A percentile compares a stretch with the other conserved stretches of the same genome.
Conservation (phyloP, 2,888 invertebrate genomes). For the Orgyia antiqua region DNA sequence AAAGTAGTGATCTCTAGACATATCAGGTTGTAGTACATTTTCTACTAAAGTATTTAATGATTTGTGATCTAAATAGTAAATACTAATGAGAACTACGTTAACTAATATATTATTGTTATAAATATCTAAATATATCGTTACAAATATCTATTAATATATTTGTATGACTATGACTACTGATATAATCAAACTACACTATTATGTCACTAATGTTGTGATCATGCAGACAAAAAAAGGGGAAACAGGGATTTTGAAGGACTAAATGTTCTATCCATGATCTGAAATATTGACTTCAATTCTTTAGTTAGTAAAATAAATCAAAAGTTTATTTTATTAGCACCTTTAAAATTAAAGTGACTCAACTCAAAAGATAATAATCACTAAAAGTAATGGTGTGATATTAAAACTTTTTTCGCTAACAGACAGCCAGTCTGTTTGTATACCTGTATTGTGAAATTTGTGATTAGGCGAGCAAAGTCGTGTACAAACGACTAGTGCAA, state of each 20-base stretch:
- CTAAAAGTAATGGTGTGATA: no score
- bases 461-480: no score
- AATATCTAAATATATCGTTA: no score
- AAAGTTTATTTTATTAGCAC: conserved; percentile 7
- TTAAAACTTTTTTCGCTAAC: no score
- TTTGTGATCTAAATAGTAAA: conserved; percentile 17
- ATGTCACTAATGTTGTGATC: conserved; percentile 25
- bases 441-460: no score
- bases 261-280: conserved; percentile 27
- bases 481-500: no score
- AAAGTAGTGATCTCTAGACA: conserved; percentile 6
- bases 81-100: conserved; percentile 25
- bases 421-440: no score
- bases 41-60: conserved; percentile 20
- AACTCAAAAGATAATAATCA: no score
- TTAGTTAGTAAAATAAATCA: conserved; percentile 26
- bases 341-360: no score
- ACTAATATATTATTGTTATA: no score
- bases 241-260: conserved; percentile 12
- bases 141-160: no score
- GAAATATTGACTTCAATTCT: conserved; percentile 24
- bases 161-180: no score
- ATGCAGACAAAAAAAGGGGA: conserved; percentile 24
- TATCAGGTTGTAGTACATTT: conserved; percentile 7
- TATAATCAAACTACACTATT: conserved; percentile 27